Evolutionary conservation across 2,113 vertebrate genomes (phyloP), one percentile per base, ranked within the genome.

Genomic region (Platanista minor): DNA sequence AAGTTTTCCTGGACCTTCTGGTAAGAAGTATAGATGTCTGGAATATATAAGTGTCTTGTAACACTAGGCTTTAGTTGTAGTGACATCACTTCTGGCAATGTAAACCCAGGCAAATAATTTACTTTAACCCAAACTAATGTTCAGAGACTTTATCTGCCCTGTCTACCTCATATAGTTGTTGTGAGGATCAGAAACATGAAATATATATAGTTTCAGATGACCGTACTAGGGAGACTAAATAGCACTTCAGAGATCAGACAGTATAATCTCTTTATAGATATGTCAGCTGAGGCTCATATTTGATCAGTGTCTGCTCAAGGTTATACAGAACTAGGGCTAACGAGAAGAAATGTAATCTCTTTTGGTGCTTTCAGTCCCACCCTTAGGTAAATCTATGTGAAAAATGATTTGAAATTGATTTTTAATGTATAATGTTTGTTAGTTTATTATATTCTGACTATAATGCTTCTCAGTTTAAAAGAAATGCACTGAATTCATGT

Each of bases 131-230:
- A 87, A 91, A 69, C 33, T 52, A 41, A 61, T 12, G 25, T 93
- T 91, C 62, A 74, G 69, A 90, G 46, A 91, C 77, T 90, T 49
- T 54, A 75, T 49, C 46, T 95, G 69, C 80, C n/a, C 29, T 80
- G 33, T 15, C 21, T 74, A 57, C 15, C 25, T 87, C 31, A 90
- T 20, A 54, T 4, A 71, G 21, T 33, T 84, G 18, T 71, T 78
- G 25, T 74, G 31, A 96, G 23, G 49, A 87, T 59, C 31, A 95
- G 84, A 92, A 83, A 62, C 20, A 95, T 81, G 57, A 90, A 81
- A 66, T 46, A 61, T 87, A 91, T 59, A 2, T 43, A 66, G 20
- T 59, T 81, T 95, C 64, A 92, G 36, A 96, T 91, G 59, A 80
- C 20, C 9, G 46, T 2, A 9, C 25, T 36, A 46, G 23, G 54